Evolutionary conservation across 2,888 invertebrate genomes (phyloP), one percentile per base, ranked within the genome.

Genomic region (Xylota segnis): DNA sequence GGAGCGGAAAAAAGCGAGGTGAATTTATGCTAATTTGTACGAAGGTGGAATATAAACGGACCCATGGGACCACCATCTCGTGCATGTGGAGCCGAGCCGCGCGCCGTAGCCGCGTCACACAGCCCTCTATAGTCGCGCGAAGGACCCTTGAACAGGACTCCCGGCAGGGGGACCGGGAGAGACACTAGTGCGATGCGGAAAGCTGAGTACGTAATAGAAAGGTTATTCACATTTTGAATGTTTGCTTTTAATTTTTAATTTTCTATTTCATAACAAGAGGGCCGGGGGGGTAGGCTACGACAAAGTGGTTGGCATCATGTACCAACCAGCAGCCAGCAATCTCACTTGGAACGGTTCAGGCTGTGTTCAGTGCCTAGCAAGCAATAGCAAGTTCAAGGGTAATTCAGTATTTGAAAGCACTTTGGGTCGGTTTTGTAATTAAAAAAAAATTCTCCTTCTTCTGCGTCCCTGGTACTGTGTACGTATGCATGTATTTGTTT

Each of bases 211-310:
- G 14, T 66, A 72, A 83, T 77, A 56, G 68, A 83, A 68, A 83
- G 83, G 83, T 83, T 83, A 79, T 83, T 83, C 83, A 83, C 83
- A 79, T 83, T 77, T 52, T 61, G 61, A 83, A 68, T 78, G 83
- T 83, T 83, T 83, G 83, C 72, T 83, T 78, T 83, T 83, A 83
- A 83, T 83, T 83, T 78, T 78, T 72, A 65, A 83, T 83, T 83
- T 83, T 78, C 58, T 68, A 83, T 83, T 78, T 72, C 59, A 52
- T 56, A 47, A 78, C 65, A 65, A 50, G 61, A 40, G 56, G 14
- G 43, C 32, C 40, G 14, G 12, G 7, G 58, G 9, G 40, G 59
- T 34, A 6, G 40, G 58, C 32, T 45, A 52, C 61, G 12, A 43
- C 68, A 63, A 76, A 82, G 75, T 76, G 65, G 70, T 82, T 75